A percentile compares a stretch with the other conserved stretches of the same genome.
These are phyloP conservation scores for Gnathonemus echidnorhynchus DNA, from an alignment of 2,113 vertebrate species.

Conservation along the genomic window DNA sequence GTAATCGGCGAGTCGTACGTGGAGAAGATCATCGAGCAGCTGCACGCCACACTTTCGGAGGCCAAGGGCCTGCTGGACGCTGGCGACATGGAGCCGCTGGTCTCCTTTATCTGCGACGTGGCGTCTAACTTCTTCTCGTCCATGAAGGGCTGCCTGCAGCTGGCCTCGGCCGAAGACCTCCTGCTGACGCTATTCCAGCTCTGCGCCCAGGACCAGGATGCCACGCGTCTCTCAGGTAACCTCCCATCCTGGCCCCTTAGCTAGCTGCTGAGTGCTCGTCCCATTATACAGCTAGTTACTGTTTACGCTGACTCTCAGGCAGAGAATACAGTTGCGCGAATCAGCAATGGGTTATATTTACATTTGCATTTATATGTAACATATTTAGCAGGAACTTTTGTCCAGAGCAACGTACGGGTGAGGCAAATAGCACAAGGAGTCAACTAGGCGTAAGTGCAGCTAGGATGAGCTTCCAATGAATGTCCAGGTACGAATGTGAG, in stretches of 20 bases:
- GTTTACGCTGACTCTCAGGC: neutral
- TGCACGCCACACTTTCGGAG: constrained; percentile 78
- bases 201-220: constrained; percentile 74
- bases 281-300: neutral
- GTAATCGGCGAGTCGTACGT: constrained; percentile 79
- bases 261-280: neutral
- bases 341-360: neutral
- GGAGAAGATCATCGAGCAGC: constrained; percentile 81
- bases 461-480: neutral
- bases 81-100: constrained; percentile 72
- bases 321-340: neutral
- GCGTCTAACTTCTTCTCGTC: constrained; percentile 88
- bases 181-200: constrained; percentile 86
- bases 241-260: neutral
- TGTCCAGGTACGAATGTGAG: neutral
- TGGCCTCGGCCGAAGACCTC: constrained; percentile 82
- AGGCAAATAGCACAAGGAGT: neutral
- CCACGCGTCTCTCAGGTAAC: constrained; percentile 71
- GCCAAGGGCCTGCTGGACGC: constrained; percentile 77
- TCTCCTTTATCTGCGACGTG: constrained; percentile 87
- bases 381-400: neutral
- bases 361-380: neutral
- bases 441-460: neutral
- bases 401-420: neutral
- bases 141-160: constrained; percentile 71